Evolutionary conservation across 2,888 invertebrate species (phyloP), one percentile per base, ranked within the genome.

Genomic region (Andricus quercusramuli): DNA sequence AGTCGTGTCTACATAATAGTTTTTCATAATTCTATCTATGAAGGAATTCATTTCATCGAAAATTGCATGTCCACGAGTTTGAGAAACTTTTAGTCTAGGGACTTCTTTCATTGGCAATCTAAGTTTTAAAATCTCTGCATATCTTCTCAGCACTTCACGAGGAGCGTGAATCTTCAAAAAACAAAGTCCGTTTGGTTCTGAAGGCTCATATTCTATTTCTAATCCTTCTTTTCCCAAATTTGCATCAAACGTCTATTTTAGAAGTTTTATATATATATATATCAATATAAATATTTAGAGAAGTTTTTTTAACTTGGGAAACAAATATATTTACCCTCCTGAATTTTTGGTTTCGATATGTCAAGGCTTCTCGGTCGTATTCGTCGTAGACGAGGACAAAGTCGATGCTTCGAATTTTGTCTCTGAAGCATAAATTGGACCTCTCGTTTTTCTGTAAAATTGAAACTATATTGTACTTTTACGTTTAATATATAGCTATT

Each of bases 51-150:
- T 91, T 77, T 93, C 94, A 44, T 95, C 94, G 51, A 96, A 87
- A 22, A 95, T 86, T 80, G 94, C 70, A 89, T 95, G 95, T 20
- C 95, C 94, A 87, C 94, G 95, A 56, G 94, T 94, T 79, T 95
- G 94, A 0, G 95, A 94, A 83, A 95, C 95, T 85, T 94, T 94
- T 78, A 96, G 91, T 4, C 95, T 95, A 86, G 95, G 94, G 91
- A 97, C 95, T 94, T 96, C 96, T 94, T 96, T 97, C 97, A 99
- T 98, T 4, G 98, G 98, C 96, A 98, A 96, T 90, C 98, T 95
- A 37, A 98, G 94, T 92, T 98, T 98, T 87, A 98, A 94, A 88
- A 98, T 97, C 93, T 99, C 99, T 82, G 97, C 96, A 93, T 98
- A 98, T 87, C 97, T 95, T 86, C 96, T 94, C 77, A 98, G 93